Evolutionary conservation across 2,888 invertebrate genomes (phyloP).

Genomic region (Ypsolopha scabrella): DNA sequence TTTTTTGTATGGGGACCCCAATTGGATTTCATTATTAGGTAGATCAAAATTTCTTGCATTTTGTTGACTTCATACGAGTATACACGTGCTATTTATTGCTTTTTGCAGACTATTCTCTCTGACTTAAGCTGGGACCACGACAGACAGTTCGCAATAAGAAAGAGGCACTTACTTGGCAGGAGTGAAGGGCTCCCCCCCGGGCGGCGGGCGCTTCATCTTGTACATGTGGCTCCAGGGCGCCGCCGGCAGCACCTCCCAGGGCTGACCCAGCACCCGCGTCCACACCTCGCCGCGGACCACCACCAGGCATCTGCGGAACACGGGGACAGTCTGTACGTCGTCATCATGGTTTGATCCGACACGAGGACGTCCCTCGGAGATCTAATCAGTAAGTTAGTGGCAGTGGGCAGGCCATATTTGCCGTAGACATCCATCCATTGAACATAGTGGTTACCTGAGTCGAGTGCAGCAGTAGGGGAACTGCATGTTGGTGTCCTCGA

Average conservation of each 20-base stretch:
- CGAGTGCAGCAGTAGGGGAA: slow-evolving; percentile 58
- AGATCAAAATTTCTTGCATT: too few species aligned
- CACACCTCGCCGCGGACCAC: slow-evolving; percentile 59
- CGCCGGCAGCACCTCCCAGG: slow-evolving; percentile 56
- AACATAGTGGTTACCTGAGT: slow-evolving; percentile 31
- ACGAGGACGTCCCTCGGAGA: too few species aligned
- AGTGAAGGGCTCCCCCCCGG: slow-evolving; percentile 27
- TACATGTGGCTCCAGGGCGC: slow-evolving; percentile 67
- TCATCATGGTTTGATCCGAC: too few species aligned
- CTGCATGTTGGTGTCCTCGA: slow-evolving; percentile 63
- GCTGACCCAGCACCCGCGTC: slow-evolving; percentile 57
- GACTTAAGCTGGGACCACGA: too few species aligned
- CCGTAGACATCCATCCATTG: too few species aligned
- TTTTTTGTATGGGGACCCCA: too few species aligned
- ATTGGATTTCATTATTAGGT: too few species aligned
- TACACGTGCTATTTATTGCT: too few species aligned
- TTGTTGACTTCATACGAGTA: too few species aligned
- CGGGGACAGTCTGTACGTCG: background rate
- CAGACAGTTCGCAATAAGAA: background rate
- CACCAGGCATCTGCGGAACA: slow-evolving; percentile 39
- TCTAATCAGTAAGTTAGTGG: too few species aligned
- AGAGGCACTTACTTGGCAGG: slow-evolving; percentile 30
- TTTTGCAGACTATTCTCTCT: too few species aligned
- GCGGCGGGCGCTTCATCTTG: slow-evolving; percentile 62
- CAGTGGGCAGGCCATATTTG: too few species aligned